Conservation (phyloP, 2,888 invertebrate species). For the Pegoplata infirma region DNA sequence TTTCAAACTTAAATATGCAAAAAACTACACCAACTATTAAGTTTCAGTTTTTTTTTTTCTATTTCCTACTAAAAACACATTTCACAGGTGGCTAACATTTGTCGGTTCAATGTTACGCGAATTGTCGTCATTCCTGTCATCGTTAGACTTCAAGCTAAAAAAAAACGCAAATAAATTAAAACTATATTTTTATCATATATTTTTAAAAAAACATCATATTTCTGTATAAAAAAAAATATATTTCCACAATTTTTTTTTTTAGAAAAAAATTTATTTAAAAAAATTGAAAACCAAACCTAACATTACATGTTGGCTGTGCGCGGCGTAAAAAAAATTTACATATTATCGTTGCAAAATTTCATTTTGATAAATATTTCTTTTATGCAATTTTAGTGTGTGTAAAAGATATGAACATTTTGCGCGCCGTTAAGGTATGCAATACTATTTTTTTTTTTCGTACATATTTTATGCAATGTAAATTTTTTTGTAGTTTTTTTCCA, state of each 20-base stretch:
- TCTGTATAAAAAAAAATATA: neutral
- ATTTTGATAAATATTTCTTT: neutral
- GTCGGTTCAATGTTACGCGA: neutral
- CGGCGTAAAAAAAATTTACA: conserved; percentile 28
- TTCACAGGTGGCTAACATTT: neutral
- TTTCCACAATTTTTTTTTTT: too few species aligned
- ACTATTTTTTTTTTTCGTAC: conserved; percentile 8
- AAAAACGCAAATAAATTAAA: conserved; percentile 27
- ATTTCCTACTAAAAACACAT: too few species aligned
- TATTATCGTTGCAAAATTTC: conserved; percentile 37
- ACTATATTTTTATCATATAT: neutral
- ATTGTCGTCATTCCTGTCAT: conserved; percentile 5
- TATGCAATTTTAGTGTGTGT: too few species aligned
- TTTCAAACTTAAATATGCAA: too few species aligned
- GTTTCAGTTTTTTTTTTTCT: too few species aligned
- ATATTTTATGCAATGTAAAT: conserved; percentile 19
- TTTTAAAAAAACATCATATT: neutral
- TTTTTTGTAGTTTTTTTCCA: too few species aligned
- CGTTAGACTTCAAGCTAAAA: neutral
- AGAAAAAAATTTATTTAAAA: neutral
- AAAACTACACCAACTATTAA: too few species aligned
- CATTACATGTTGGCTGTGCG: neutral
- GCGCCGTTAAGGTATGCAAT: conserved; percentile 14
- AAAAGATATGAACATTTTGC: neutral
- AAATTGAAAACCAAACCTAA: neutral